These are phyloP conservation scores for Numenius phaeopus DNA, from an alignment of 2,797 vertebrate species.

Conservation along the genomic window DNA sequence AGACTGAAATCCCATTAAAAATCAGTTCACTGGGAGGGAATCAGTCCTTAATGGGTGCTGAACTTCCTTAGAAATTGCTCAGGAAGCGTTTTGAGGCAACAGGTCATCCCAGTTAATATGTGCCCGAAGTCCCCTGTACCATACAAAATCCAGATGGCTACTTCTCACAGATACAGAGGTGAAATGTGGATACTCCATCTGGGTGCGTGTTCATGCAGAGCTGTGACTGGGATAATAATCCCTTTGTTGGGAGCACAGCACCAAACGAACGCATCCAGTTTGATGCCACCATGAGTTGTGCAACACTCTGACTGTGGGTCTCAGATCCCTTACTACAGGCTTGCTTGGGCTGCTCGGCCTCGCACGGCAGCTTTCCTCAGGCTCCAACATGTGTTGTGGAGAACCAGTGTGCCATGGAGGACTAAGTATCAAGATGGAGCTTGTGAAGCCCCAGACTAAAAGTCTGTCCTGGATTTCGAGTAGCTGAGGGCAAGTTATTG, in stretches of 20 bases:
- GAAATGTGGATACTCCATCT: neutral
- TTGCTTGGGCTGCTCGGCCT: neutral
- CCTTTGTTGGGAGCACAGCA: neutral
- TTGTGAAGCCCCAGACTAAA: neutral
- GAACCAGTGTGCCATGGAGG: neutral
- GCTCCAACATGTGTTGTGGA: neutral
- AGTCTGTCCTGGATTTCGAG: neutral
- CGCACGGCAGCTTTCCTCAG: neutral
- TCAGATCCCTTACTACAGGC: neutral
- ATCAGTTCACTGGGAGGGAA: neutral
- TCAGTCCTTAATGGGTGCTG: neutral
- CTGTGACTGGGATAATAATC: neutral
- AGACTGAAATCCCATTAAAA: neutral
- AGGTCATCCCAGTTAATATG: neutral
- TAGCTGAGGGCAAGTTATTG: neutral
- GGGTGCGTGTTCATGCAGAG: neutral
- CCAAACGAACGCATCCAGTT: neutral
- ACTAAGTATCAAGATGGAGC: neutral
- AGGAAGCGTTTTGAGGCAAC: neutral
- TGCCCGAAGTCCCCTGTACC: neutral
- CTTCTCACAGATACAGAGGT: neutral
- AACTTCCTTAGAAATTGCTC: neutral
- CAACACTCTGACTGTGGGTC: neutral
- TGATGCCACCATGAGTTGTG: neutral
- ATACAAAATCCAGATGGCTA: neutral